Base-by-base conservation (phyloP, 2,797 vertebrate species). In the Podarcis siculus region DNA sequence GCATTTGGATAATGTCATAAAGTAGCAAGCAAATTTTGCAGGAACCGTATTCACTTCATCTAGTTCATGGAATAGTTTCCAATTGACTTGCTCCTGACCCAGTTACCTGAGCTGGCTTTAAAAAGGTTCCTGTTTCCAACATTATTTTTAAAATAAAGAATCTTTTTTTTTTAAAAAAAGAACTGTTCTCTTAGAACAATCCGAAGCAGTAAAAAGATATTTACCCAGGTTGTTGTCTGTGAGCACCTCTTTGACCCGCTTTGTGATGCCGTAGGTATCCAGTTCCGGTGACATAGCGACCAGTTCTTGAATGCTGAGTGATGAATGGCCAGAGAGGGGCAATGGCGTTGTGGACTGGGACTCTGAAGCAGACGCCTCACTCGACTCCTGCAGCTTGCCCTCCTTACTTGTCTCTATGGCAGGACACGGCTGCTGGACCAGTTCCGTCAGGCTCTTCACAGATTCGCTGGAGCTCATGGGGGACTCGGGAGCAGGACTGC, bases 161-260 rank as follows among this genome's bases (percentile, higher is more conserved):
- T 2, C 0, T 19, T 66, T 4, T 0, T 9, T 15, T 0, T 0
- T 19, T 39, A 8, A 17, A 32, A 71, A 13, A 39, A 72, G 25
- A 25, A 13, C 37, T 1, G 27, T 78, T 84, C 0, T 72, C 17
- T 17, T 1, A 72, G 84, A 75, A 85, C 45, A 45, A 85, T 1
- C 55, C 69, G 73, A 89, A 86, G 5, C 10, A 75, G 39, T 5
- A 23, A n/a, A 23, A 92, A 89, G 89, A 0, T 1, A 96, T 97
- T 97, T 97, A 99, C 98, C 98, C 3, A 99, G 98, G 95, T 99
- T 99, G 96, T 99, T 99, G 97, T 99, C 98, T 0, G 98, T 99
- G 92, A 99, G 97, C 95, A 99, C 98, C 93, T 99, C 98, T 94
- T 99, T 99, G 93, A 99, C 98, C 96, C 98, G 98, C 97, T 99